A percentile compares a stretch with the other conserved stretches of the same genome.
Conservation (phyloP, 1,140 invertebrate species). For the Protaetia brevitarsis region DNA sequence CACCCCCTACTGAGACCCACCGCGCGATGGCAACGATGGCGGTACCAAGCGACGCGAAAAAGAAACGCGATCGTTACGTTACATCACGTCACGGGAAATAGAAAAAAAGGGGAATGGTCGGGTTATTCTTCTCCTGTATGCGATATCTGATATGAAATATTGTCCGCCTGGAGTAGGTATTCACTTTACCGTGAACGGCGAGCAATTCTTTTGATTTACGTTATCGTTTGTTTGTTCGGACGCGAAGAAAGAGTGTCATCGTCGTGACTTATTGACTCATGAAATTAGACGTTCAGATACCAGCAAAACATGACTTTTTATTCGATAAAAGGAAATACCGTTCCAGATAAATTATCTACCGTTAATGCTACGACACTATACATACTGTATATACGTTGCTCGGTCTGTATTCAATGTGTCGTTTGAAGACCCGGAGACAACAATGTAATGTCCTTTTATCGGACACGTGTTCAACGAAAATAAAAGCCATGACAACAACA, state of each 20-base stretch:
- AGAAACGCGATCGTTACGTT: slow-evolving; percentile 27
- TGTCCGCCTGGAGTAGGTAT: slow-evolving; percentile 34
- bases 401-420: neutral
- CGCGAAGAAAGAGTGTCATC: slow-evolving; percentile 22
- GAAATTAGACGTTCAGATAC: slow-evolving; percentile 20
- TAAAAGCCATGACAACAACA: neutral
- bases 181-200: slow-evolving; percentile 37
- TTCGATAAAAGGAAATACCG: slow-evolving; percentile 4
- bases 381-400: neutral
- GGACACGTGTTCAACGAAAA: neutral
- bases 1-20: neutral
- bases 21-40: slow-evolving; percentile 12
- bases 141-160: slow-evolving; percentile 38
- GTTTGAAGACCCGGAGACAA: neutral
- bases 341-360: neutral
- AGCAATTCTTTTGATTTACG: slow-evolving; percentile 38
- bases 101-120: slow-evolving; percentile 23
- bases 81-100: slow-evolving; percentile 29
- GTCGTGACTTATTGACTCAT: slow-evolving; percentile 22
- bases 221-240: slow-evolving; percentile 35
- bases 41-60: slow-evolving; percentile 31
- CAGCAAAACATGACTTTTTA: neutral
- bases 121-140: slow-evolving; percentile 34
- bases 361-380: neutral
- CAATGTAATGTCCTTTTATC: slow-evolving; percentile 7